Conservation (phyloP, 2,797 vertebrate species). For the Ambastaia sidthimunki region DNA sequence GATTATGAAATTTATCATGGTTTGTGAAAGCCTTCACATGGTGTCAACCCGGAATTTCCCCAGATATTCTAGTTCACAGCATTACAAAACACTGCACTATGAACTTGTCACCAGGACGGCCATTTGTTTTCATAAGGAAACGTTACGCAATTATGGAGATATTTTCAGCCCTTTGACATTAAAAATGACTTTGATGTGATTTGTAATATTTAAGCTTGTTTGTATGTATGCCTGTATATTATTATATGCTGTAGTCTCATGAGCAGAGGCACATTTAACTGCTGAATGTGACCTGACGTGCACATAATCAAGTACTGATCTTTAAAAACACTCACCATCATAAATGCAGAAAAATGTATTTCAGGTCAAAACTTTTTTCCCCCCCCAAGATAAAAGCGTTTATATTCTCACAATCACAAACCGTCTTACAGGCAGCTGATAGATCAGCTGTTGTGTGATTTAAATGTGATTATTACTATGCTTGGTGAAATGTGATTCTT, state of each 20-base stretch:
- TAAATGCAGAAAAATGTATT: neutral
- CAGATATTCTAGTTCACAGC: neutral
- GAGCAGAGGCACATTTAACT: too few relatives aligned
- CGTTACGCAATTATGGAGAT: neutral
- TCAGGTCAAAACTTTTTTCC: neutral
- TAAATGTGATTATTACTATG: too few relatives aligned
- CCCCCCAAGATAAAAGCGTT: neutral
- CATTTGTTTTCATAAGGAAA: neutral
- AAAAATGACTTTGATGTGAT: neutral
- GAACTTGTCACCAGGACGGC: neutral
- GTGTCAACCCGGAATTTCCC: neutral
- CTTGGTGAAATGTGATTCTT: neutral
- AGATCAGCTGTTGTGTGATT: neutral
- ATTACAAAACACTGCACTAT: neutral
- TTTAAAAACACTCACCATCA: too few relatives aligned
- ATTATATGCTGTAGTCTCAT: neutral
- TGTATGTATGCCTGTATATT: neutral
- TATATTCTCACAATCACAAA: neutral
- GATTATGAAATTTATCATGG: neutral
- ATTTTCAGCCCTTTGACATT: neutral
- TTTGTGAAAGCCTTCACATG: neutral
- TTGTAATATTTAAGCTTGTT: neutral
- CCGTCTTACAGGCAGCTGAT: neutral
- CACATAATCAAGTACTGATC: too few relatives aligned
- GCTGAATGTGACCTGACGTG: too few relatives aligned